Evolutionary conservation across 23 tunicate genomes (phyloP).

Genomic region (Trididemnum clinides): DNA sequence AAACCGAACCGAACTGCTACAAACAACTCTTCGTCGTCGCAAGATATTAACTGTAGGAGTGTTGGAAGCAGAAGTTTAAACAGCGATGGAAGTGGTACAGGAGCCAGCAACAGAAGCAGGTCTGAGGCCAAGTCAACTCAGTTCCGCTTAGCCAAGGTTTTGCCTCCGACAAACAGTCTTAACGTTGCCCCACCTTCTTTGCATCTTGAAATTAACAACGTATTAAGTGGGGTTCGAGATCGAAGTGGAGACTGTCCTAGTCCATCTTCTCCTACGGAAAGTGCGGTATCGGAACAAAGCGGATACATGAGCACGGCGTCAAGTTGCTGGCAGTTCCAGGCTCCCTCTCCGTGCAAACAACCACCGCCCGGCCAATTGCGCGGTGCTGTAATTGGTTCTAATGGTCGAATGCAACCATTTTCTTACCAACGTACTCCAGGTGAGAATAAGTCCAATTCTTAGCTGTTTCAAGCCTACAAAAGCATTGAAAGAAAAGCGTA

Average conservation of each 20-base stretch:
- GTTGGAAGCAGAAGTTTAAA: too few relatives aligned
- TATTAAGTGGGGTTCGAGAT: neutral
- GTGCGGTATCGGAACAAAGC: constrained; percentile 65
- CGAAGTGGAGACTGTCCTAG: constrained; percentile 26
- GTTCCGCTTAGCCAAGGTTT: too few relatives aligned
- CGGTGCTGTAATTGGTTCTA: constrained; percentile 20
- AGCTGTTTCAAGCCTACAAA: too few relatives aligned
- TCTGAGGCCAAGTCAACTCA: too few relatives aligned
- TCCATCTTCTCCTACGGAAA: constrained; percentile 57
- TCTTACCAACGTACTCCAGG: neutral
- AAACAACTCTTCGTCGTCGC: too few relatives aligned
- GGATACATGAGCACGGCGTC: constrained; percentile 72
- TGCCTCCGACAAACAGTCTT: too few relatives aligned
- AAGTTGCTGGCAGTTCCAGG: constrained; percentile 64
- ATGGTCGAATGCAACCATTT: neutral
- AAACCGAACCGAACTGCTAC: neutral
- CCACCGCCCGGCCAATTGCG: constrained; percentile 2
- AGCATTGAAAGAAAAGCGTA: too few relatives aligned
- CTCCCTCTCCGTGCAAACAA: constrained; percentile 13
- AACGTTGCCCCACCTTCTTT: neutral
- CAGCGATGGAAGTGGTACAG: neutral
- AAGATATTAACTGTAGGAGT: too few relatives aligned
- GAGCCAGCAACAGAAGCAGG: neutral
- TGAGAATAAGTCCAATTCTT: too few relatives aligned
- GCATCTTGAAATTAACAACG: neutral